Evolutionary conservation across 2,113 vertebrate species (phyloP).

Genomic region (Ginglymostoma cirratum): DNA sequence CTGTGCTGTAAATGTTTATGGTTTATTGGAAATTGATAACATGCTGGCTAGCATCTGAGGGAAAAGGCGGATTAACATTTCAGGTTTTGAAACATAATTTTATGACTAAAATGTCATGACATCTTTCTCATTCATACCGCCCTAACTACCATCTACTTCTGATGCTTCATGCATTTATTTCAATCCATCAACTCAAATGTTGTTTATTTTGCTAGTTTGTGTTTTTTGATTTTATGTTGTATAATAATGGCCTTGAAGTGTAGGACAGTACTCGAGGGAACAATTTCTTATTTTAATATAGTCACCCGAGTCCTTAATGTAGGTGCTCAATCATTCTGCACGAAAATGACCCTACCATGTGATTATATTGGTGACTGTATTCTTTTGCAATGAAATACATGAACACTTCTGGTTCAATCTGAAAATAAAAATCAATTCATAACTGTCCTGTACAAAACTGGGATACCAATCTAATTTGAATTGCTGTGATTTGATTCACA

Average conservation of each 20-base stretch:
- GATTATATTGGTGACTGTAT: background rate
- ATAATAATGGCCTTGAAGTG: background rate
- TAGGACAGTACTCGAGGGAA: background rate
- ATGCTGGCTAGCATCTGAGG: background rate
- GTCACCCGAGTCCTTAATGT: background rate
- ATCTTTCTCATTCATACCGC: background rate
- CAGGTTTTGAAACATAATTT: background rate
- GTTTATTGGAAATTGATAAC: background rate
- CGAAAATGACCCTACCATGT: background rate
- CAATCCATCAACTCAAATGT: background rate
- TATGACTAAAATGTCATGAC: background rate
- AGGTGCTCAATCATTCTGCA: background rate
- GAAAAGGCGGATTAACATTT: background rate
- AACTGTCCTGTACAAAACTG: background rate
- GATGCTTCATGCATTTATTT: background rate
- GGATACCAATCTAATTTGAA: background rate
- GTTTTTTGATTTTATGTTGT: background rate
- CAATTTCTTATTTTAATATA: constrained; percentile 1
- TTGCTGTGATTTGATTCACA: background rate
- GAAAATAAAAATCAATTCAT: background rate
- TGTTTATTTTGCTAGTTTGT: background rate
- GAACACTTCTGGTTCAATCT: background rate
- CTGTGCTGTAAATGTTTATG: background rate
- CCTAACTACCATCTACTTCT: background rate
- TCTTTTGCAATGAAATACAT: background rate